Evolutionary conservation across 2,797 vertebrate genomes (phyloP).

Genomic region (Rhynchotus rufescens): DNA sequence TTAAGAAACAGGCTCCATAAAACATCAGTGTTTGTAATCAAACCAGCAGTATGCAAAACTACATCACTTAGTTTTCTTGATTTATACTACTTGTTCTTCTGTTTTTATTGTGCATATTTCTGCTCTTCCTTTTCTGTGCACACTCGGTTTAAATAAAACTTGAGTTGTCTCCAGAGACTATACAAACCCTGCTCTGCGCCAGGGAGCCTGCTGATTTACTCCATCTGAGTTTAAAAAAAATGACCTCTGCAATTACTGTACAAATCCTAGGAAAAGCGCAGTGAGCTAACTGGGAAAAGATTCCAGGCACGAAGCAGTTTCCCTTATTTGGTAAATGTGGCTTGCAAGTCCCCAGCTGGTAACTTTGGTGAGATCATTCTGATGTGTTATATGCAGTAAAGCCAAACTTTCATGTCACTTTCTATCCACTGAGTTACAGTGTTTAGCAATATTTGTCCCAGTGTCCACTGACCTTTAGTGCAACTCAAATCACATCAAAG

Average conservation of each 20-base stretch:
- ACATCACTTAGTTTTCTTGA: neutral
- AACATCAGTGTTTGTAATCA: slow-evolving; percentile 22
- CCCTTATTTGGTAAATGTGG: slow-evolving; percentile 89
- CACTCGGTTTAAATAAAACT: slow-evolving; percentile 56
- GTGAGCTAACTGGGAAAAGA: slow-evolving; percentile 86
- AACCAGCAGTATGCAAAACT: slow-evolving; percentile 1
- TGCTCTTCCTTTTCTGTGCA: slow-evolving; percentile 53
- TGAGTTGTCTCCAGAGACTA: slow-evolving; percentile 49
- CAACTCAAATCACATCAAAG: slow-evolving; percentile 59
- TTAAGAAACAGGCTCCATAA: neutral
- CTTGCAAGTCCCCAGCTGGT: slow-evolving; percentile 82
- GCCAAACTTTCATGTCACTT: slow-evolving; percentile 69
- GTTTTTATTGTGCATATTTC: slow-evolving; percentile 57
- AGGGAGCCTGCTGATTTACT: slow-evolving; percentile 74
- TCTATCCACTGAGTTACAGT: slow-evolving; percentile 53
- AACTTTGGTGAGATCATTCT: slow-evolving; percentile 79
- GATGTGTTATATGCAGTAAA: slow-evolving; percentile 70
- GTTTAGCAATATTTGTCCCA: slow-evolving; percentile 67
- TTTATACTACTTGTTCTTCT: slow-evolving; percentile 8
- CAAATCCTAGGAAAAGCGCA: slow-evolving; percentile 75
- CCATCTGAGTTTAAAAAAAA: slow-evolving; percentile 67
- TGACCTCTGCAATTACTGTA: slow-evolving; percentile 76
- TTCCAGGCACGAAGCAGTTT: slow-evolving; percentile 79
- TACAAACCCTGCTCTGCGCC: slow-evolving; percentile 37
- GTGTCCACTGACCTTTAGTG: slow-evolving; percentile 54